These are phyloP conservation scores for Antennarius maculatus DNA, from an alignment of 2,797 vertebrate genomes.

Conservation along the genomic window DNA sequence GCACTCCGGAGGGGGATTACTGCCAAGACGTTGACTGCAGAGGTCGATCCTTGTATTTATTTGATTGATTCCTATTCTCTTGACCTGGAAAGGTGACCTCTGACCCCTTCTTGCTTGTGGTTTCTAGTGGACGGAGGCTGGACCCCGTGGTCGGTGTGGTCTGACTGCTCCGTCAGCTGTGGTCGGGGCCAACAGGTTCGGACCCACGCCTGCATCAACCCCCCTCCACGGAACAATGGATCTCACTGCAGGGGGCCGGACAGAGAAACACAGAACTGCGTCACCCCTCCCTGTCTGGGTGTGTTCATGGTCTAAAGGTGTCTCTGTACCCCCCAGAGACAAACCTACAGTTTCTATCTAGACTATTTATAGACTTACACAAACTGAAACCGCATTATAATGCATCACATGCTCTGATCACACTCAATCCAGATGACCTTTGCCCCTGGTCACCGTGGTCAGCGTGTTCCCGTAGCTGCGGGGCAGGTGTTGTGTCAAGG, in stretches of 20 bases:
- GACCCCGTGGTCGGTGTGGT: conserved; percentile 91
- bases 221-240: conserved; percentile 79
- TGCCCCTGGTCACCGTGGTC: conserved; percentile 88
- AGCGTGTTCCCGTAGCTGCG: conserved; percentile 85
- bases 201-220: conserved; percentile 84
- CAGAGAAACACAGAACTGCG: conserved; percentile 79
- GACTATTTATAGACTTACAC: too few species aligned
- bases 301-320: conserved; percentile 16
- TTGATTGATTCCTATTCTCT: too few species aligned
- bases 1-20: conserved; percentile 88
- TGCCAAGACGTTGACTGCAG: conserved; percentile 85
- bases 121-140: conserved; percentile 83
- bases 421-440: conserved; percentile 76
- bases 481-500: conserved; percentile 81
- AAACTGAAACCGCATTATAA: background rate
- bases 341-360: background rate
- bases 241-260: conserved; percentile 79
- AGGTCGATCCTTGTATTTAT: conserved; percentile 74
- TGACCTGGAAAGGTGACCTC: background rate
- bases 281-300: conserved; percentile 77
- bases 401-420: background rate
- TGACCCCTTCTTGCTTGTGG: conserved; percentile 3
- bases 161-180: conserved; percentile 87
- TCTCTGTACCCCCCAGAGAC: background rate
- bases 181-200: conserved; percentile 79